Evolutionary conservation across 2,113 vertebrate species (phyloP).

Genomic region (Muntiacus reevesi): DNA sequence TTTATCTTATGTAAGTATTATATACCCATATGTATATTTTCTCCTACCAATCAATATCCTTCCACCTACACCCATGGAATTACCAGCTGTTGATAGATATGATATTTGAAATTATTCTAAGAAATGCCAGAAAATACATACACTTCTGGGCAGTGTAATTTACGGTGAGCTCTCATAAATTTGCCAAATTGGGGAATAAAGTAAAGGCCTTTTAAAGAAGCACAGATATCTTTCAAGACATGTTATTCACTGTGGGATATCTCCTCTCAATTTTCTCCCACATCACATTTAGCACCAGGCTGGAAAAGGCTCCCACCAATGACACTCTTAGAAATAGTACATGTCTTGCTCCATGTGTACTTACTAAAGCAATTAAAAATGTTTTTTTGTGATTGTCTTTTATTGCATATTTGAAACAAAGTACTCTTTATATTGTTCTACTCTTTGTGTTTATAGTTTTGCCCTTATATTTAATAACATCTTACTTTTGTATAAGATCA

Average conservation of each 20-base stretch:
- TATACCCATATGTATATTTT: neutral
- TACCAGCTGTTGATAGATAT: neutral
- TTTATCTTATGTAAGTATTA: neutral
- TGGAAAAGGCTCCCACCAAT: neutral
- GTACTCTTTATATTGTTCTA: neutral
- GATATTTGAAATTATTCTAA: constrained; percentile 11
- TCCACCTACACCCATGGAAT: neutral
- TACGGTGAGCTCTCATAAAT: neutral
- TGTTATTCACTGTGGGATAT: neutral
- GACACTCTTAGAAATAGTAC: neutral
- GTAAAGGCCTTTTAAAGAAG: neutral
- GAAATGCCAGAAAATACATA: neutral
- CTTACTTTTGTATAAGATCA: neutral
- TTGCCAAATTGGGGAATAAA: neutral
- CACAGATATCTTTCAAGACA: neutral
- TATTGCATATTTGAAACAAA: neutral
- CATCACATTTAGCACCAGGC: neutral
- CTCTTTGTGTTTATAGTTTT: neutral
- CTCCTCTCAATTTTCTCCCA: neutral
- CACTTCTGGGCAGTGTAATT: neutral
- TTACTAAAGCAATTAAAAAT: neutral
- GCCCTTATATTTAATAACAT: neutral
- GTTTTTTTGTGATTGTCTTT: neutral
- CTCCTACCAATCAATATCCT: neutral
- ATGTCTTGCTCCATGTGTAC: neutral